Evolutionary conservation across 1,140 invertebrate genomes (phyloP).

Genomic region (Zaprionus africanus): DNA sequence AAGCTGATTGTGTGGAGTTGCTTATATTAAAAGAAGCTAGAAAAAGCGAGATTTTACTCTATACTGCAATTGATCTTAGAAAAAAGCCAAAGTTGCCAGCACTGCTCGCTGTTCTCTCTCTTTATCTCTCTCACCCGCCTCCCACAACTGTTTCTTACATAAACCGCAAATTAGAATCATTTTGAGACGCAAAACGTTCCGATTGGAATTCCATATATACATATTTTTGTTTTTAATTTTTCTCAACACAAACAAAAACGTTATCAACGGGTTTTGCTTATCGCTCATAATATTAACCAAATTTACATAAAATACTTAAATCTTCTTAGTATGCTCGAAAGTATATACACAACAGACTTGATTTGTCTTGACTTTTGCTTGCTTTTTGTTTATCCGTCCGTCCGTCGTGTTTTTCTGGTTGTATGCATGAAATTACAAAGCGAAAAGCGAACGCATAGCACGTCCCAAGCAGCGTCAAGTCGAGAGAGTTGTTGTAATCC

Average conservation of each 20-base stretch:
- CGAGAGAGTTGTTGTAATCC: constrained; percentile 39
- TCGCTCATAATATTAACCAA: constrained; percentile 64
- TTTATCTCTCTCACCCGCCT: constrained; percentile 1
- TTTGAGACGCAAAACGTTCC: constrained; percentile 45
- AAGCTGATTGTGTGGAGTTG: no score
- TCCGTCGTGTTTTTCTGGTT: constrained; percentile 72
- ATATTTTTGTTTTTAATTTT: constrained; percentile 15
- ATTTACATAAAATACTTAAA: constrained; percentile 45
- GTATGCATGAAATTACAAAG: constrained; percentile 47
- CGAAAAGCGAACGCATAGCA: constrained; percentile 26
- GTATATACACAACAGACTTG: constrained; percentile 14
- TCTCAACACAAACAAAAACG: constrained; percentile 25
- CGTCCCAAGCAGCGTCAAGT: constrained; percentile 22
- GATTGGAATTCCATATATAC: constrained; percentile 36
- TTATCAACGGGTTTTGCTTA: constrained; percentile 68
- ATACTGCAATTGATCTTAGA: no score
- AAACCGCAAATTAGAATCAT: constrained; percentile 54
- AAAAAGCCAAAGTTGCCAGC: no score
- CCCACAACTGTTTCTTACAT: constrained; percentile 15
- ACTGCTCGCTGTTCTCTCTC: not conserved
- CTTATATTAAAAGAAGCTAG: no score
- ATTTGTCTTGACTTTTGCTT: constrained; percentile 31
- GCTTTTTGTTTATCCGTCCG: constrained; percentile 33
- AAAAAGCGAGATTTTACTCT: no score
- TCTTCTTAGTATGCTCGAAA: constrained; percentile 39